Base-by-base conservation (phyloP, 1,140 invertebrate species). In the Eufriesea mexicana region DNA sequence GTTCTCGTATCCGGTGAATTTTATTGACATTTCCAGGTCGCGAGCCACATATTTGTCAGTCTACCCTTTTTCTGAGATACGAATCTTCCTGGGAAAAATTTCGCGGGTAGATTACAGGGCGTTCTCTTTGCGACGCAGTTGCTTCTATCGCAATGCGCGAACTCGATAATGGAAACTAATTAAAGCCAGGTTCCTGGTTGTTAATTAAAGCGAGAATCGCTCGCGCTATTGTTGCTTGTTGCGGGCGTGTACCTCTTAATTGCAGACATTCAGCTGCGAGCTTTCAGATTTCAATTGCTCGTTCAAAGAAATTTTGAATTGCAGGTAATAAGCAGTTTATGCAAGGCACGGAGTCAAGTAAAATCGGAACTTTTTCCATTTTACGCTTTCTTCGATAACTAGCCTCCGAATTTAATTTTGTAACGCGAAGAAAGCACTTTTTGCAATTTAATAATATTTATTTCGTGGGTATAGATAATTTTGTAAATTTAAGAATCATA, bases 121-220 rank as follows among this genome's bases (percentile, higher is more conserved):
- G 75, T 55, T 20, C 16, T 35, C 10, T 23, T 68, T 45, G 35
- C 10, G 10, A 45, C n/a, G 14, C 14, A 23, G 8, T 49, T 14
- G 62, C 62, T 66, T 49, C 25, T 14, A 25, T 54, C 25, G n/a
- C 16, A 23, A 20, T 2, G 12, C 28, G 35, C 20, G 9, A 28
- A 54, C 28, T 55, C 35, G 59, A 68, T 68, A 78, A 78, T 57
- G 42, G 75, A 9, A 47, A 12, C 35, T 64, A 77, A 67, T 77
- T 77, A 68, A 67, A 78, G 16, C 35, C 0, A 57, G 23, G 23
- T 14, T 20, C 16, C 1, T 7, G 28, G 64, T 57, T 68, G 75
- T 68, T 78, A 78, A 78, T 78, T 68, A 78, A 68, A 28, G 51
- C 64, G 57, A 47, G 35, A 64, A 57, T 47, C 6, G 73, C 59